Evolutionary conservation across 1,140 invertebrate species (phyloP).

Genomic region (Achatina immaculata): DNA sequence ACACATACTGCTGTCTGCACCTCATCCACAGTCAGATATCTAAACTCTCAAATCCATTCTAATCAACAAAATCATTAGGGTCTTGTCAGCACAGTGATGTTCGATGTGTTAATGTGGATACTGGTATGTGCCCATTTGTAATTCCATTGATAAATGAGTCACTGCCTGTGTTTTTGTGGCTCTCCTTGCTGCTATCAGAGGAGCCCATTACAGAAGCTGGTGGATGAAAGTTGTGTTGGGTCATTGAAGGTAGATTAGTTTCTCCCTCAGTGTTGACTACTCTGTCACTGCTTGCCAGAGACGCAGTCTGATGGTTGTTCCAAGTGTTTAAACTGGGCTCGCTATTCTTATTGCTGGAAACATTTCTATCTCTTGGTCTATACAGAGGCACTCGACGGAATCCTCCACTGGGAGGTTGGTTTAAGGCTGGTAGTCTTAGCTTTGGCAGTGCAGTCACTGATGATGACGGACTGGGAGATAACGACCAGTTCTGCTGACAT

Average conservation of each 20-base stretch:
- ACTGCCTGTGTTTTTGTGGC: constrained; percentile 11
- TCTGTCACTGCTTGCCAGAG: background rate
- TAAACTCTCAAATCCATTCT: too few relatives aligned
- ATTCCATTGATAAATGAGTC: constrained; percentile 14
- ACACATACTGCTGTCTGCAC: too few relatives aligned
- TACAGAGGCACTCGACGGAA: background rate
- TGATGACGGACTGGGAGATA: background rate
- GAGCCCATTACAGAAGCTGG: background rate
- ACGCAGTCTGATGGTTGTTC: background rate
- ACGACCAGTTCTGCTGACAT: background rate
- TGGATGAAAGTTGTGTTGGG: background rate
- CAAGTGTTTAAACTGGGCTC: background rate
- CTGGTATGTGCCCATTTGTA: constrained; percentile 31
- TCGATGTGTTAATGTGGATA: background rate
- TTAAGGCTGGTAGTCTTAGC: constrained; percentile 17
- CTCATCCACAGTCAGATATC: too few relatives aligned
- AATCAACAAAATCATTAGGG: background rate
- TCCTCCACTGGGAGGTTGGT: constrained; percentile 20
- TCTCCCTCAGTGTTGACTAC: background rate
- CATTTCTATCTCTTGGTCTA: background rate
- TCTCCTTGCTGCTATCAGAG: constrained; percentile 32
- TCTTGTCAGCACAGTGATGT: constrained; percentile 21
- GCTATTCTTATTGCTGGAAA: background rate
- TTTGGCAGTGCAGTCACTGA: background rate
- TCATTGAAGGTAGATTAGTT: background rate